A percentile compares a stretch with the other conserved stretches of the same genome.
Evolutionary conservation across 2,797 vertebrate genomes (phyloP).

Genomic region (Sebastes glaucus): DNA sequence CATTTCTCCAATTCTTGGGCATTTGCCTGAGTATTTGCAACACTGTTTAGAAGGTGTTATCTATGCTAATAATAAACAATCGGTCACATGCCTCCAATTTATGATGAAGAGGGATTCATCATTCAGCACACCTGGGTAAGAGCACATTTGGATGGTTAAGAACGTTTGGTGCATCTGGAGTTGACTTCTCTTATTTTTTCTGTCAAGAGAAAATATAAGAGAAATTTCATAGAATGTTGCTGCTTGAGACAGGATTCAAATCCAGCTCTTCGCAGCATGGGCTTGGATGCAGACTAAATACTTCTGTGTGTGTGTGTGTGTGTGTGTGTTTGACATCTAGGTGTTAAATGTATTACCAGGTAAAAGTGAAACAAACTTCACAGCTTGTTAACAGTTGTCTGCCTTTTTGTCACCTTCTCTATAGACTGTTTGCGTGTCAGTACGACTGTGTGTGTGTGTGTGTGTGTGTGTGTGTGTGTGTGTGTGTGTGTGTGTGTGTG

Average conservation of each 20-base stretch:
- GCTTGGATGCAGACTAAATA: background rate
- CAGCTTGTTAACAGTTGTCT: conserved; percentile 40
- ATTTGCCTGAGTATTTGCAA: background rate
- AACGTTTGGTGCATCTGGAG: too few species aligned
- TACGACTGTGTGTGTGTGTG: background rate
- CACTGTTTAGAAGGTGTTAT: background rate
- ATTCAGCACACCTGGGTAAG: too few species aligned
- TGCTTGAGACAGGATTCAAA: background rate
- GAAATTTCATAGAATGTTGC: too few species aligned
- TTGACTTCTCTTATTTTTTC: too few species aligned
- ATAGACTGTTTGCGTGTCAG: background rate
- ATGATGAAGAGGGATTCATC: background rate
- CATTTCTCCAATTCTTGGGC: too few species aligned
- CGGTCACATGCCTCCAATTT: background rate
- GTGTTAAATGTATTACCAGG: conserved; percentile 9
- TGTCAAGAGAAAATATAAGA: background rate
- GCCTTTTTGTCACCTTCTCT: background rate
- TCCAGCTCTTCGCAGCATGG: background rate
- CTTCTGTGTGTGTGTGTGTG: background rate
- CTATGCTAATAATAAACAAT: background rate
- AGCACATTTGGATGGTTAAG: too few species aligned
- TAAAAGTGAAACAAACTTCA: conserved; percentile 21
- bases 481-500: background rate
- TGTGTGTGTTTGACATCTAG: background rate
- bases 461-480: background rate